Evolutionary conservation across 2,888 invertebrate species (phyloP), one percentile per base, ranked within the genome.

Genomic region (Limenitis camilla): DNA sequence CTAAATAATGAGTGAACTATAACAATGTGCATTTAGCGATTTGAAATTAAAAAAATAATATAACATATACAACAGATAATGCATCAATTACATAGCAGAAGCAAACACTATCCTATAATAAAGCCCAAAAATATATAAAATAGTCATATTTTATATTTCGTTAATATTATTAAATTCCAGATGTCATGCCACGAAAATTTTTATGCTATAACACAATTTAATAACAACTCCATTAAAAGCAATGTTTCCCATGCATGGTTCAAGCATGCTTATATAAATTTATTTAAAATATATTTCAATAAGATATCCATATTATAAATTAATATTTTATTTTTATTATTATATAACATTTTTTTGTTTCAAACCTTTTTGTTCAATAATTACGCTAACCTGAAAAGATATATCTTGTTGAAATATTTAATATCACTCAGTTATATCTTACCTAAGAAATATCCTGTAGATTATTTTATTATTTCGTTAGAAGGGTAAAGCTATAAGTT

Each of bases 371-470:
- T n/a, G n/a, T n/a, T 7, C 33, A 33, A 33, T 8, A 7, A 33
- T 33, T 8, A 8, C 33, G 27, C 29, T 38, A 40, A 43, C 36
- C 5, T 41, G 7, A 19, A 19, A 7, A 10, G 39, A 6, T n/a
- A 19, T 28, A 11, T 42, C 10, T 6, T 45, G 9, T 11, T 7
- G 38, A 19, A 19, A 19, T 19, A 19, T 19, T 2, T 19, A 64
- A 61, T 56, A 63, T 64, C 74, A 72, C 66, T 64, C 55, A 74
- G 78, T 74, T 56, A 64, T 68, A 53, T 74, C 85, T 86, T 85
- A 86, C 86, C 86, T 81, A 85, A 73, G 57, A 63, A 61, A 69
- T 43, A 62, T 80, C 80, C 81, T 60, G 70, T 11, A 4, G 51
- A 39, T 55, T 64, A 63, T 72, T 74, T 69, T 68, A 64, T 62